Base-by-base conservation (phyloP, 2,888 invertebrate species). In the Xestia sexstrigata region DNA sequence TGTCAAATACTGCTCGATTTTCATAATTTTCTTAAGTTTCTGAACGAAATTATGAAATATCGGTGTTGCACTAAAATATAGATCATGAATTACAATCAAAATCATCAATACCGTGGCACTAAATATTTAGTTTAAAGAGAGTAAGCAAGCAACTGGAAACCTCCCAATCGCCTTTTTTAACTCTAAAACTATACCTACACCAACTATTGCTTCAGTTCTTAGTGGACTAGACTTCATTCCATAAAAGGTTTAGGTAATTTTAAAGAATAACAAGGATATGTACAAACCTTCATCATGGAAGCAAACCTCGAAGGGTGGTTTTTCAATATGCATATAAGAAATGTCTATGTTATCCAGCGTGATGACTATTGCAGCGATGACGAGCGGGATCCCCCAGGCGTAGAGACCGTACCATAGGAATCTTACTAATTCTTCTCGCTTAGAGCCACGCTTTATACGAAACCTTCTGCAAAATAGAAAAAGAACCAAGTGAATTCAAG, bases 401-500 rank as follows among this genome's bases (percentile, higher is more conserved):
- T 89, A 93, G 7, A 87, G 20, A 6, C 84, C 79, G 76, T 93
- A 93, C 81, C 88, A 85, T 7, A 81, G 0, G 69, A 93, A 92
- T 77, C 91, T 92, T 8, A 82, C 71, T 0, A 68, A 9, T 0
- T 88, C 79, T 0, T 89, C 87, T 0, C 81, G 83, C 67, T 89
- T 83, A 8, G 87, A 85, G 0, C 30, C 39, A 0, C 66, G 69
- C 20, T 58, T 47, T 60, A 60, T 42, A 49, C 70, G 81, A 20
- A 42, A 9, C 30, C 47, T 13, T 49, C 82, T 83, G 79, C 1
- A 20, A 55, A 52, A 52, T 6, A 52, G 26, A 55, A 26, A 45
- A 45, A 52, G 23, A 23, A 23, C 39, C n/a, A 39, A 42, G 39
- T 63, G 23, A 62, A 35, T 35, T 55, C 13, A n/a, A n/a, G 5